Evolutionary conservation across 2,113 vertebrate species (phyloP), one percentile per base, ranked within the genome.

Genomic region (Struthidea cinerea): DNA sequence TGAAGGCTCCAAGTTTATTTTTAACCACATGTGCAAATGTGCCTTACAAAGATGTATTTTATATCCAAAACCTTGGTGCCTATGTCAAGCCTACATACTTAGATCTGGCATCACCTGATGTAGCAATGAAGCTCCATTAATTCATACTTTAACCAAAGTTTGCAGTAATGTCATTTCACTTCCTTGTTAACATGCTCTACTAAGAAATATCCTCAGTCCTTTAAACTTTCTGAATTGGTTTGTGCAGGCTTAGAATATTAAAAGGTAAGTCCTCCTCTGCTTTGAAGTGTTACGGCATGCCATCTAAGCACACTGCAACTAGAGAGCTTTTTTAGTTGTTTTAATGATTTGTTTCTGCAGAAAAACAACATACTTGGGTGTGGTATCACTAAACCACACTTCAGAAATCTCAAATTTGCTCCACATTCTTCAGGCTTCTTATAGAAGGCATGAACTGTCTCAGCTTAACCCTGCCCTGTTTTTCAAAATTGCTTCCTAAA

Each of bases 401-500:
- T 61, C 42, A 55, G 61, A 87, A 78, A 86, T 63, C 92, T 80
- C 77, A 56, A 65, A 59, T 64, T 86, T 84, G 39, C 86, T 95
- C 88, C 90, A 63, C 26, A 14, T 86, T 88, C 93, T 95, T 94
- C 95, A 63, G 82, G 50, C 35, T 93, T 91, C 82, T 85, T 69
- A 89, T 0, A 91, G 74, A 95, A 79, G 67, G 46, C 39, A 77
- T n/a, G 50, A 89, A 83, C 41, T 94, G 28, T 55, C 67, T 79
- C 84, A 90, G 63, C 23, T 96, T 90, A 96, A 76, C 41, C 78
- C 74, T 97, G 75, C 30, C 56, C 52, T 91, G 37, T 57, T 91
- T 96, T 94, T 80, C 74, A 91, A 74, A 94, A 82, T 0, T 59
- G 76, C 39, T 76, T 90, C 96, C 96, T 97, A 89, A 77, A 95